A percentile compares a stretch with the other conserved stretches of the same genome.
Conservation (phyloP, 2,888 invertebrate genomes). For the Athalia circularis region DNA sequence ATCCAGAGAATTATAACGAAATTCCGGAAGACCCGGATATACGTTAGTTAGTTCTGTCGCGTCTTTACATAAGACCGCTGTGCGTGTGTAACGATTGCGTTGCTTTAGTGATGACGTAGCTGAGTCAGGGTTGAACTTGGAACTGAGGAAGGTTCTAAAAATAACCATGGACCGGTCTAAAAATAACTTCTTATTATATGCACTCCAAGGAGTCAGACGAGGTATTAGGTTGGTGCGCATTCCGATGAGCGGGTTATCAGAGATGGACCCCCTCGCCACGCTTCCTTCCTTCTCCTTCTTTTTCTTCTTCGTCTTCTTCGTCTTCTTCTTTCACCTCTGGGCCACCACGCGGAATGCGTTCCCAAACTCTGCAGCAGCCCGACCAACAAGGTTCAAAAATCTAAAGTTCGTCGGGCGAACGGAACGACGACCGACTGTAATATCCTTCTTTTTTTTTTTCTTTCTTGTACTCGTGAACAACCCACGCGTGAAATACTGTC, state of each 20-base stretch:
- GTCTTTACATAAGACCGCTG: slow-evolving; percentile 35
- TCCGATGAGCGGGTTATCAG: slow-evolving; percentile 72
- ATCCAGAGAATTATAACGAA: neutral
- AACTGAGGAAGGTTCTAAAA: slow-evolving; percentile 71
- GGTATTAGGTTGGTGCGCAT: slow-evolving; percentile 68
- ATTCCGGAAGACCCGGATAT: neutral
- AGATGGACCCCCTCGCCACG: slow-evolving; percentile 70
- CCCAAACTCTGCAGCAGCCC: slow-evolving; percentile 15
- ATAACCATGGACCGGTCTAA: slow-evolving; percentile 71
- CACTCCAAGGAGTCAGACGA: slow-evolving; percentile 48
- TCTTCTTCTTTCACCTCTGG: neutral
- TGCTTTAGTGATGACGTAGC: slow-evolving; percentile 29
- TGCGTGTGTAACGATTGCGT: slow-evolving; percentile 32
- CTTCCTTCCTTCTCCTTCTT: neutral
- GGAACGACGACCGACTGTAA: neutral
- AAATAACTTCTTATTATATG: slow-evolving; percentile 63
- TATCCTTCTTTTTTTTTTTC: slow-evolving; percentile 6
- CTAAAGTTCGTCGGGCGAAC: slow-evolving; percentile 11
- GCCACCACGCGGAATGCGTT: slow-evolving; percentile 53
- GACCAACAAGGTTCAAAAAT: slow-evolving; percentile 15
- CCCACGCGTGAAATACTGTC: slow-evolving; percentile 43
- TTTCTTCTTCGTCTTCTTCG: no score
- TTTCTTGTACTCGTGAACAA: slow-evolving; percentile 16
- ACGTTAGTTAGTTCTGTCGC: neutral
- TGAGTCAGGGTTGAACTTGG: slow-evolving; percentile 73